These are phyloP conservation scores for Corythaeola cristata DNA, from an alignment of 2,113 vertebrate genomes.

Conservation along the genomic window DNA sequence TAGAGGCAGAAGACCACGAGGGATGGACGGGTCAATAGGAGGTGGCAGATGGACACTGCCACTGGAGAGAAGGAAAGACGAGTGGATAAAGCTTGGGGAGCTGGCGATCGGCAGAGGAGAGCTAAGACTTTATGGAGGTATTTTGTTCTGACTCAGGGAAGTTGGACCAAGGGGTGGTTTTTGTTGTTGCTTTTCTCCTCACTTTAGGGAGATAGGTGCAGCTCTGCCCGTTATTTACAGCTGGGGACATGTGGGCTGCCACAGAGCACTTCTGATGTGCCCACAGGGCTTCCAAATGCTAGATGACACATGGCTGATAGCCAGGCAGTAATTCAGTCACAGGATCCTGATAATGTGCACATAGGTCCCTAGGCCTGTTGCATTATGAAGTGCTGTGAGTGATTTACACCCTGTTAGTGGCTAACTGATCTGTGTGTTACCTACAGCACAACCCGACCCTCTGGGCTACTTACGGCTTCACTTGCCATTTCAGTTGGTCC, in stretches of 20 bases:
- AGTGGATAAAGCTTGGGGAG: not conserved
- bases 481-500: not conserved
- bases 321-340: not conserved
- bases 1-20: not conserved
- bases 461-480: not conserved
- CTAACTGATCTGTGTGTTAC: fast-evolving
- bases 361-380: not conserved
- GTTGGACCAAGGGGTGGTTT: fast-evolving
- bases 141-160: not conserved
- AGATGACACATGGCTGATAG: not conserved
- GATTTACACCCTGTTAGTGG: not conserved
- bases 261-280: not conserved
- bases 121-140: not conserved
- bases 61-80: not conserved
- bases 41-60: not conserved
- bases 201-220: not conserved
- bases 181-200: not conserved
- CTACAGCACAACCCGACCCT: not conserved
- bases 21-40: not conserved
- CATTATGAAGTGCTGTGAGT: not conserved
- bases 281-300: not conserved
- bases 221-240: not conserved
- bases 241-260: fast-evolving
- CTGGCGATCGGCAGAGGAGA: not conserved
- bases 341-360: not conserved